Conservation (phyloP, 1,140 invertebrate genomes). For the Drosophila ercepeae region DNA sequence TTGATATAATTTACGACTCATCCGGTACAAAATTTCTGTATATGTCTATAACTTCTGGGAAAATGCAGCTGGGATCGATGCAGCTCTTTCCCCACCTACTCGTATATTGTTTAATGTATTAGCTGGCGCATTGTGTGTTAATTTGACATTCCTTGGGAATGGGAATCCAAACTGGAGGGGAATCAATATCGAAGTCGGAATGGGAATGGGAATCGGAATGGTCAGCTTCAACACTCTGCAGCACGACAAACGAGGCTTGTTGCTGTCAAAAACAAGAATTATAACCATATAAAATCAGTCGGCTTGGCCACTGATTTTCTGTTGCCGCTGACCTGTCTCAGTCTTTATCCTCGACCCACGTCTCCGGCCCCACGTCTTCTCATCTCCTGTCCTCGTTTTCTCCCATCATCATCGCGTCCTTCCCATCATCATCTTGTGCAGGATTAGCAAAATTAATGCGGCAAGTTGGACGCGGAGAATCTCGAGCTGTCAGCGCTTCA, state of each 20-base stretch:
- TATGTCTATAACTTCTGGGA: conserved; percentile 64
- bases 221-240: conserved; percentile 59
- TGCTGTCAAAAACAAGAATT: conserved; percentile 77
- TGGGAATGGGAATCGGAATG: conserved; percentile 4
- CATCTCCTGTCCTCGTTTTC: conserved; percentile 5
- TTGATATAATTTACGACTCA: conserved; percentile 64
- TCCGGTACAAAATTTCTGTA: conserved; percentile 1
- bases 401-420: conserved; percentile 44
- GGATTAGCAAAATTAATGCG: conserved; percentile 80
- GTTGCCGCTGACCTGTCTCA: conserved; percentile 37
- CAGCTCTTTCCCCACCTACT: conserved; percentile 9
- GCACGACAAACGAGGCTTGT: conserved; percentile 76
- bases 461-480: conserved; percentile 51
- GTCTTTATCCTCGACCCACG: conserved; percentile 20
- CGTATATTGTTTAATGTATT: conserved; percentile 80
- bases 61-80: conserved; percentile 22
- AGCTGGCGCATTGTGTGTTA: conserved; percentile 76
- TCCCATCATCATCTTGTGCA: conserved; percentile 49
- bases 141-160: conserved; percentile 75
- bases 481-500: conserved; percentile 58
- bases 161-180: conserved; percentile 8
- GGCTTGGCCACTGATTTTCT: conserved; percentile 51
- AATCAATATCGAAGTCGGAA: conserved; percentile 27
- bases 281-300: conserved; percentile 80
- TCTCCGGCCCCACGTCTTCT: conserved; percentile 11